These are phyloP conservation scores for Hedya salicella DNA, from an alignment of 2,888 invertebrate genomes.

Conservation along the genomic window DNA sequence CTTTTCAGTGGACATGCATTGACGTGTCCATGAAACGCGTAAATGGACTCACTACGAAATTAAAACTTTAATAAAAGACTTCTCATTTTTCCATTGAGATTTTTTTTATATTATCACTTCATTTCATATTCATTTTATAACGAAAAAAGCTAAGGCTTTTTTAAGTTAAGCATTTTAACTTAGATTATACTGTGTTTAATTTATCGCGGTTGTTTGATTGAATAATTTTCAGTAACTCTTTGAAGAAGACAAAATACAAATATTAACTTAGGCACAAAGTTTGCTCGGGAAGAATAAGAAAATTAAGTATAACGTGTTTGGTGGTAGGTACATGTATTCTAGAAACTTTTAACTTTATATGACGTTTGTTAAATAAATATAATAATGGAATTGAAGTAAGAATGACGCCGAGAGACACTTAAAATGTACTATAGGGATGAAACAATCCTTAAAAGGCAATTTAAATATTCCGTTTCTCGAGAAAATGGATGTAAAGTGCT, in stretches of 20 bases:
- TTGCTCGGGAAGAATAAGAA: neutral
- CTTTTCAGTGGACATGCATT: neutral
- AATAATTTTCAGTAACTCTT: neutral
- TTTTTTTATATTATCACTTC: no score
- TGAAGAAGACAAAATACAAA: neutral
- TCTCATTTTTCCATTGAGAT: no score
- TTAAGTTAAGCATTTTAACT: no score
- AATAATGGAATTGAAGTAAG: neutral
- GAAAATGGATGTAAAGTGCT: slow-evolving; percentile 17
- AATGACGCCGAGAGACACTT: neutral
- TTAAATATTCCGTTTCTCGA: slow-evolving; percentile 6
- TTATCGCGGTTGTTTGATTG: neutral
- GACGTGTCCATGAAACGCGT: neutral
- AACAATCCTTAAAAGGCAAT: slow-evolving; percentile 10
- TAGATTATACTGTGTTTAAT: neutral
- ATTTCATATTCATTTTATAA: no score
- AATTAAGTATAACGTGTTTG: neutral
- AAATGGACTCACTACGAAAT: slow-evolving; percentile 5
- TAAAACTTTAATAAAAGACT: neutral
- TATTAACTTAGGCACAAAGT: neutral
- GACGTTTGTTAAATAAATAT: neutral
- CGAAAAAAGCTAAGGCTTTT: no score
- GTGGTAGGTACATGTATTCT: neutral
- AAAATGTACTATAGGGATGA: neutral
- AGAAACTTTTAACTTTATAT: neutral